A percentile compares a stretch with the other conserved stretches of the same genome.
These are phyloP conservation scores for fruit fly (Drosophila melanogaster) DNA, from an alignment of 1,140 invertebrate species.

Conservation along the genomic window DNA sequence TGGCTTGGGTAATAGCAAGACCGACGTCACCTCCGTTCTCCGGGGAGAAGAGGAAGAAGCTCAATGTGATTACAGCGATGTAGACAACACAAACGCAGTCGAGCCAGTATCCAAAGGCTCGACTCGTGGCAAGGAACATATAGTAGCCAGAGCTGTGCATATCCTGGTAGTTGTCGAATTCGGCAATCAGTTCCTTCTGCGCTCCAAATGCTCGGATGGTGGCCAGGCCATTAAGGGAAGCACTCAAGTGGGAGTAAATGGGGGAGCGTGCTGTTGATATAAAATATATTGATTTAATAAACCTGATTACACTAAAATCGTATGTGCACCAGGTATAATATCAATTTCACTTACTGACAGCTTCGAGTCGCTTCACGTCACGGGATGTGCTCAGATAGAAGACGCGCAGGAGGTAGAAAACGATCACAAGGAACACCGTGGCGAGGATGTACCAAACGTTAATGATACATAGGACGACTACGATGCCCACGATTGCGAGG, in stretches of 20 bases:
- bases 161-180: conserved; percentile 93
- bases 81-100: conserved; percentile 91
- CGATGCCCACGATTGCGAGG: conserved; percentile 89
- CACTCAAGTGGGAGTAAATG: conserved; percentile 94
- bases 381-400: conserved; percentile 93
- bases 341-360: conserved; percentile 89
- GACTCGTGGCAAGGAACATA: conserved; percentile 87
- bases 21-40: conserved; percentile 90
- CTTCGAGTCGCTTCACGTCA: conserved; percentile 95
- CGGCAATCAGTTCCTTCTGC: conserved; percentile 90
- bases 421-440: conserved; percentile 87
- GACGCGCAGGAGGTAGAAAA: conserved; percentile 90
- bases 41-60: conserved; percentile 88
- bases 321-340: neutral
- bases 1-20: conserved; percentile 91
- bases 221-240: conserved; percentile 94
- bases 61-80: conserved; percentile 88
- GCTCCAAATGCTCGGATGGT: conserved; percentile 95
- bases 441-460: conserved; percentile 91
- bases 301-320: neutral
- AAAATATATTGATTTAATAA: neutral
- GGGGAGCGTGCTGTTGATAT: conserved; percentile 89
- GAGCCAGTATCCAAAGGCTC: conserved; percentile 91
- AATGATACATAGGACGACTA: conserved; percentile 90
- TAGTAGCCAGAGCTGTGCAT: conserved; percentile 88